A percentile compares a stretch with the other conserved stretches of the same genome.
Evolutionary conservation across 2,888 invertebrate genomes (phyloP).

Genomic region (Biston betularia): DNA sequence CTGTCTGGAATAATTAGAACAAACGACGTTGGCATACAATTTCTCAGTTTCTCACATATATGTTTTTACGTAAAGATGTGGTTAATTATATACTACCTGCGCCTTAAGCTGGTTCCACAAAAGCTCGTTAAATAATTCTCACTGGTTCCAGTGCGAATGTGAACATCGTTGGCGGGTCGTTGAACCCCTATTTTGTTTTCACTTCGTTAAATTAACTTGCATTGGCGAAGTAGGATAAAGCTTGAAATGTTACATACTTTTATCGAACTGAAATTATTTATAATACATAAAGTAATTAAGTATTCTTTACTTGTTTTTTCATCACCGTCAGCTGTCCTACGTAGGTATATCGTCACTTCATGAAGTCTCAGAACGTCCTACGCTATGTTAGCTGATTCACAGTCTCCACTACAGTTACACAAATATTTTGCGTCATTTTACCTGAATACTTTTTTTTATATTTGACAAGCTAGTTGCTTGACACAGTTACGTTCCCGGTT

Average conservation of each 20-base stretch:
- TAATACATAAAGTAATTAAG: background rate
- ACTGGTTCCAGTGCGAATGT: conserved; percentile 57
- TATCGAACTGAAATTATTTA: background rate
- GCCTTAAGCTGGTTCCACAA: conserved; percentile 54
- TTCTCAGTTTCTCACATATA: conserved; percentile 8
- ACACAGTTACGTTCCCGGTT: too few species aligned
- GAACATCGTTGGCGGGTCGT: conserved; percentile 68
- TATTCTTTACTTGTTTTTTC: too few species aligned
- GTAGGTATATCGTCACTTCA: too few species aligned
- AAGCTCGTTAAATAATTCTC: conserved; percentile 68
- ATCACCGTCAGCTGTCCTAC: too few species aligned
- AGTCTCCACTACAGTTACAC: too few species aligned
- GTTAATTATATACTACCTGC: conserved; percentile 26
- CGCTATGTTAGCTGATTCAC: too few species aligned
- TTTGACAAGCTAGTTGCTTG: too few species aligned
- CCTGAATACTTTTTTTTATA: too few species aligned
- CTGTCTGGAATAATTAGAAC: conserved; percentile 4
- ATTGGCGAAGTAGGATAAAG: conserved; percentile 46
- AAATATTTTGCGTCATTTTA: too few species aligned
- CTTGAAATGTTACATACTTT: background rate
- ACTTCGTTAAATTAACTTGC: conserved; percentile 66
- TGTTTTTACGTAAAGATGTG: conserved; percentile 34
- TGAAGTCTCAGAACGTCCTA: too few species aligned
- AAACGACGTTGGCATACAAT: background rate
- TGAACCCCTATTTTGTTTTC: conserved; percentile 68